Percentiles rank a stretch among this genome's conserved stretches.
phyloP scores from a whole-genome alignment of 2,888 invertebrate species.

The Sinohyriopsis cumingii region DNA sequence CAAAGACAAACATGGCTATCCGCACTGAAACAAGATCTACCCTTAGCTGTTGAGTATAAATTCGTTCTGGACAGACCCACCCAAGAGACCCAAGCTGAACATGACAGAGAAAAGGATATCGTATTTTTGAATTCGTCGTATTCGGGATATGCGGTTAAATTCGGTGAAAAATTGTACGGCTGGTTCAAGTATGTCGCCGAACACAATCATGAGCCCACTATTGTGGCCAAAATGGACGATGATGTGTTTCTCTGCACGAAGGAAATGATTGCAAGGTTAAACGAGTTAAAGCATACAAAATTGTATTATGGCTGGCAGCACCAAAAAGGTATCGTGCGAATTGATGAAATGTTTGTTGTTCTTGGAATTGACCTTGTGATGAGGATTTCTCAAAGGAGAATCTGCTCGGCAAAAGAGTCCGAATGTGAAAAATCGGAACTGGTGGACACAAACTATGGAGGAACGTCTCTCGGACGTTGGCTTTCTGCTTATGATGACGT shows the following conservation, averaged over 20 bases:
- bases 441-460: neutral
- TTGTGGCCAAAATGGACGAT: conserved; percentile 9
- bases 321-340: neutral
- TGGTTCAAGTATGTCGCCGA: conserved; percentile 8
- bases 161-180: conserved; percentile 2
- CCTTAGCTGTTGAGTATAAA: conserved; percentile 7
- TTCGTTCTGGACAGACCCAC: conserved; percentile 11
- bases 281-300: conserved; percentile 2
- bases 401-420: neutral
- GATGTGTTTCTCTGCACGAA: conserved; percentile 13
- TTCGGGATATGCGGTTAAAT: conserved; percentile 2
- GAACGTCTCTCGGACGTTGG: conserved; percentile 4
- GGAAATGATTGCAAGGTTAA: conserved; percentile 1
- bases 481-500: conserved; percentile 8
- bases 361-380: conserved; percentile 8
- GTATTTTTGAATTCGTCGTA: conserved; percentile 5
- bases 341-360: conserved; percentile 18
- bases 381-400: conserved; percentile 4
- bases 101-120: conserved; percentile 4
- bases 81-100: neutral
- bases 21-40: neutral
- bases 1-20: conserved; percentile 9
- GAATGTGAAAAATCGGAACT: neutral
- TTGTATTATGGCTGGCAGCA: conserved; percentile 12
- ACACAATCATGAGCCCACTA: conserved; percentile 3